phyloP scores from a whole-genome alignment of 2,888 invertebrate species.

The Aspidiotus rigidus region DNA sequence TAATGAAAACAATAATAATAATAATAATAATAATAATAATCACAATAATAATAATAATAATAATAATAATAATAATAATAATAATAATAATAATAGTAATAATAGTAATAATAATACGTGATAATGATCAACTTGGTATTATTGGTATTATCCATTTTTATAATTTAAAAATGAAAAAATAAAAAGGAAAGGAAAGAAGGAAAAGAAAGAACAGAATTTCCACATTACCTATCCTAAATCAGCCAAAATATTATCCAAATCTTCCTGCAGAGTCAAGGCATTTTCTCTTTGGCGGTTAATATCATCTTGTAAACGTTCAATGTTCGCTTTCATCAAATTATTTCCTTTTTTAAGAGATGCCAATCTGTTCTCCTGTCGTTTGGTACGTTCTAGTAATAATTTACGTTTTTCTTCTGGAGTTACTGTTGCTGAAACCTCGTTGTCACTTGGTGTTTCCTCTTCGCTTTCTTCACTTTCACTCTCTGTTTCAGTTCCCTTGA shows the following conservation, averaged over 20 bases:
- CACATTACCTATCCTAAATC: slow-evolving; percentile 58
- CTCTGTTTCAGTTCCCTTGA: slow-evolving; percentile 49
- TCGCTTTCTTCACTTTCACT: slow-evolving; percentile 54
- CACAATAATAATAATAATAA: no score
- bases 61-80: no score
- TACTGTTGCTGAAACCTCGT: slow-evolving; percentile 57
- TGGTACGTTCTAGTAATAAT: slow-evolving; percentile 51
- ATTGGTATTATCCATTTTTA: no score
- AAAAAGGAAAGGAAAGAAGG: no score
- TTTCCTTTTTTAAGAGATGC: slow-evolving; percentile 79
- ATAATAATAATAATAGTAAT: no score
- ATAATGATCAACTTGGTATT: no score
- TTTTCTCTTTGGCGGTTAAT: slow-evolving; percentile 72
- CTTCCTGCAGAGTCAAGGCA: slow-evolving; percentile 66
- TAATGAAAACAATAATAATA: no score
- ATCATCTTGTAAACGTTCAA: slow-evolving; percentile 77
- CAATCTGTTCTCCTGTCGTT: slow-evolving; percentile 68
- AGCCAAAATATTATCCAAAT: slow-evolving; percentile 74
- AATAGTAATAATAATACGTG: no score
- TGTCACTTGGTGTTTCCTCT: slow-evolving; percentile 57
- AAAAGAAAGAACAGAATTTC: neutral
- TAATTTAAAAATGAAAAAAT: no score
- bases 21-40: no score
- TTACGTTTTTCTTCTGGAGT: slow-evolving; percentile 57
- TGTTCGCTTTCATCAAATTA: slow-evolving; percentile 75